These are phyloP conservation scores for Microtus agrestis DNA, from an alignment of 2,797 vertebrate species.

Conservation along the genomic window DNA sequence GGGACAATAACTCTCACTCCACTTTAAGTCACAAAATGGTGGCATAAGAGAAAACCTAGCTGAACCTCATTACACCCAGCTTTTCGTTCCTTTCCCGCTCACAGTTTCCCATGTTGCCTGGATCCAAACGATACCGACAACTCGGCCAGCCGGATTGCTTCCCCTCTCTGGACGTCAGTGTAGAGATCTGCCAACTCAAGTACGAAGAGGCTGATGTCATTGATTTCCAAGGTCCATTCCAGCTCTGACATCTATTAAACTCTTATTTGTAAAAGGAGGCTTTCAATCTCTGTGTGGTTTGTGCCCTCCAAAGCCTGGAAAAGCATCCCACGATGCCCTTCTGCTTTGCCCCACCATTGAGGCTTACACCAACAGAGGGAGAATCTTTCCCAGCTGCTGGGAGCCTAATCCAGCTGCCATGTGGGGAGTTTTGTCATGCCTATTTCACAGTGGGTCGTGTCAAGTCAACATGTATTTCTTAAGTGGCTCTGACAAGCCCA, in stretches of 20 bases:
- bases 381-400: constrained; percentile 79
- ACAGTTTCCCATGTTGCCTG: neutral
- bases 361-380: constrained; percentile 60
- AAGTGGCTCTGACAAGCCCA: constrained; percentile 81
- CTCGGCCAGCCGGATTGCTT: neutral
- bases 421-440: constrained; percentile 73
- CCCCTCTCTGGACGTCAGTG: constrained; percentile 8
- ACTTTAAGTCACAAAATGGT: constrained; percentile 69
- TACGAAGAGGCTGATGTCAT: neutral
- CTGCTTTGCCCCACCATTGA: neutral
- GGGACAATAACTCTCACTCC: constrained; percentile 66
- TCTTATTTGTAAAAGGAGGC: constrained; percentile 46
- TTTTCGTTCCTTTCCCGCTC: rapidly evolving
- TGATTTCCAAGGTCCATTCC: constrained; percentile 8
- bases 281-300: neutral
- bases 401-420: constrained; percentile 73
- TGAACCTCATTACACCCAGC: rapidly evolving
- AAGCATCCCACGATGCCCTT: constrained; percentile 58
- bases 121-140: neutral
- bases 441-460: constrained; percentile 78
- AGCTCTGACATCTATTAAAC: constrained; percentile 51
- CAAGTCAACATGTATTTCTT: constrained; percentile 81
- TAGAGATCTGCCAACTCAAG: neutral
- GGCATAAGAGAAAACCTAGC: neutral
- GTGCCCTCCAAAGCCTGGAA: constrained; percentile 3